These are phyloP conservation scores for Phyllostomus discolor DNA, from an alignment of 2,113 vertebrate genomes.

Conservation along the genomic window DNA sequence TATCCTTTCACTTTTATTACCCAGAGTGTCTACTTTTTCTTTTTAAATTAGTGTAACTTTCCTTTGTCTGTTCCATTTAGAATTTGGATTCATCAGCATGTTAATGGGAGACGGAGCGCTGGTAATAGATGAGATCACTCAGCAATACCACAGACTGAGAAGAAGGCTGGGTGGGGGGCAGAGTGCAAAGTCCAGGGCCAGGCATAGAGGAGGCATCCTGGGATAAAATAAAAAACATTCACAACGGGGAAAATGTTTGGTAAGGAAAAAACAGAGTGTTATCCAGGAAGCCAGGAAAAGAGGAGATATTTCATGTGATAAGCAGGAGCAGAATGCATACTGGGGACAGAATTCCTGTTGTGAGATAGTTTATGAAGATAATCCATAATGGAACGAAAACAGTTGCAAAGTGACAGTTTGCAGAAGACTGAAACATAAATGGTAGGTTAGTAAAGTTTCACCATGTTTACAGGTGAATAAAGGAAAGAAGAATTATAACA, in stretches of 20 bases:
- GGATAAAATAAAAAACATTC: neutral
- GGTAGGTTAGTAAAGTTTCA: neutral
- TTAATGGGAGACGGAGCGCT: neutral
- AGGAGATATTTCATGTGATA: neutral
- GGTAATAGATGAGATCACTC: neutral
- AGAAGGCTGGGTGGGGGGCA: neutral
- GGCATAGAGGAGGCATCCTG: neutral
- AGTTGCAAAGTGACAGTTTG: neutral
- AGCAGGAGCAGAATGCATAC: accelerated
- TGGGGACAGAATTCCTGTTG: neutral
- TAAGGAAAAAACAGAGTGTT: neutral
- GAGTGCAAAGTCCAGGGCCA: neutral
- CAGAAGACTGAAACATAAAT: neutral
- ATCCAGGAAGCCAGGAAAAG: neutral
- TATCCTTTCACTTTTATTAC: conserved; percentile 21
- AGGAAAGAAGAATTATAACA: neutral
- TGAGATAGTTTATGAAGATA: neutral
- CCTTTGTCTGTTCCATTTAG: conserved; percentile 27
- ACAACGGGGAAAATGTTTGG: neutral
- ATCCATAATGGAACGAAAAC: neutral
- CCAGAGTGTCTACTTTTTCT: neutral
- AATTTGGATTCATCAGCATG: conserved; percentile 8
- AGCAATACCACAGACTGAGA: neutral
- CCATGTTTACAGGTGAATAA: neutral
- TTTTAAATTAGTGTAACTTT: neutral